phyloP scores from a whole-genome alignment of 2,113 vertebrate species.

The Eudyptes chrysolophus region DNA sequence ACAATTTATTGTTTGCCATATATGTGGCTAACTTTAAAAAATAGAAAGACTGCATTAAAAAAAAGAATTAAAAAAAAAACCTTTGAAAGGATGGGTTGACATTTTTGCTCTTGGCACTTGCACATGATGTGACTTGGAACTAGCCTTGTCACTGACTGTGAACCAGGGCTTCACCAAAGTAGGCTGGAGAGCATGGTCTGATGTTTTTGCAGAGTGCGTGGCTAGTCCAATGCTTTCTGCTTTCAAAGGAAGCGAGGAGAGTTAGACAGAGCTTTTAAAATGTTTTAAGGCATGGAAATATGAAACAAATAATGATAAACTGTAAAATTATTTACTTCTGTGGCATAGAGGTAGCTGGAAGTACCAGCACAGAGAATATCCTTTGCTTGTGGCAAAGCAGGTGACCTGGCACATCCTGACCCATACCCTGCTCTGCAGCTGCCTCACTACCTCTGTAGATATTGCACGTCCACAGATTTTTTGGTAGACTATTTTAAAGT shows the following conservation, averaged over 20 bases:
- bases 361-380: rapidly evolving
- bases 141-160: background rate
- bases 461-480: background rate
- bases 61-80: background rate
- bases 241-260: background rate
- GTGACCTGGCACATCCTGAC: background rate
- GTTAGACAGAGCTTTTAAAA: background rate
- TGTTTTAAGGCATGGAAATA: constrained; percentile 1
- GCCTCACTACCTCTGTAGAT: background rate
- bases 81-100: background rate
- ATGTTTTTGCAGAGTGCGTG: background rate
- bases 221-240: background rate
- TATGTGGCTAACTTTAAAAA: background rate
- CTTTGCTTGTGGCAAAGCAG: background rate
- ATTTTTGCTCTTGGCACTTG: background rate
- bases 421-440: background rate
- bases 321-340: background rate
- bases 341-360: background rate
- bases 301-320: background rate
- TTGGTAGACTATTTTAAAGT: background rate
- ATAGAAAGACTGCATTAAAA: background rate
- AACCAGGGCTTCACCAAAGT: background rate
- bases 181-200: background rate
- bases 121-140: background rate
- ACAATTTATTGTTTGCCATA: background rate